Conservation (phyloP, 1,140 invertebrate species). For the Philopotamus ludificatus region DNA sequence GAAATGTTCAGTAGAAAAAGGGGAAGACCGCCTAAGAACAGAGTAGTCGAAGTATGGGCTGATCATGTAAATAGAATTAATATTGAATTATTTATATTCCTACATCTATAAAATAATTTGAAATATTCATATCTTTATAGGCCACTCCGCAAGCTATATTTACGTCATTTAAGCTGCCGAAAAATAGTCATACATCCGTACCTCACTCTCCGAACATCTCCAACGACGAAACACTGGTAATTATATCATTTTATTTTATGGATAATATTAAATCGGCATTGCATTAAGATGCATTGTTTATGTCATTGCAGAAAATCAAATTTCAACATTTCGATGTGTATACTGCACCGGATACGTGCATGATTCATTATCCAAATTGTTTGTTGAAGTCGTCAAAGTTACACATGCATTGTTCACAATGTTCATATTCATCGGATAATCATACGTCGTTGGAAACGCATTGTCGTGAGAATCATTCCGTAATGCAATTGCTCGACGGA, state of each 20-base stretch:
- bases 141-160: slow-evolving; percentile 86
- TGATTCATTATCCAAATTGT: slow-evolving; percentile 49
- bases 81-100: background rate
- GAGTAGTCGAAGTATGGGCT: slow-evolving; percentile 87
- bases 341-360: slow-evolving; percentile 49
- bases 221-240: slow-evolving; percentile 58
- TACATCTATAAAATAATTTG: background rate
- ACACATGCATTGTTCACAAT: slow-evolving; percentile 52
- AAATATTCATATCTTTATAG: slow-evolving; percentile 43
- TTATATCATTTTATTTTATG: slow-evolving; percentile 32
- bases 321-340: slow-evolving; percentile 56
- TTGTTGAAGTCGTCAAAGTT: slow-evolving; percentile 47
- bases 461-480: slow-evolving; percentile 51
- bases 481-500: slow-evolving; percentile 50
- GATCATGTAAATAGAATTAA: slow-evolving; percentile 67
- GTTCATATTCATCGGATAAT: slow-evolving; percentile 50
- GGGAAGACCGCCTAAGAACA: slow-evolving; percentile 87
- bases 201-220: slow-evolving; percentile 52
- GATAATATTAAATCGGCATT: background rate
- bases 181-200: slow-evolving; percentile 58
- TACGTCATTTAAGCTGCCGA: slow-evolving; percentile 88
- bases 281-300: slow-evolving; percentile 13
- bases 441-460: slow-evolving; percentile 52
- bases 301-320: slow-evolving; percentile 51
- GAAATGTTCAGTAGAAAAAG: slow-evolving; percentile 88